phyloP scores from a whole-genome alignment of 2,888 invertebrate species.

The Arge pagana region DNA sequence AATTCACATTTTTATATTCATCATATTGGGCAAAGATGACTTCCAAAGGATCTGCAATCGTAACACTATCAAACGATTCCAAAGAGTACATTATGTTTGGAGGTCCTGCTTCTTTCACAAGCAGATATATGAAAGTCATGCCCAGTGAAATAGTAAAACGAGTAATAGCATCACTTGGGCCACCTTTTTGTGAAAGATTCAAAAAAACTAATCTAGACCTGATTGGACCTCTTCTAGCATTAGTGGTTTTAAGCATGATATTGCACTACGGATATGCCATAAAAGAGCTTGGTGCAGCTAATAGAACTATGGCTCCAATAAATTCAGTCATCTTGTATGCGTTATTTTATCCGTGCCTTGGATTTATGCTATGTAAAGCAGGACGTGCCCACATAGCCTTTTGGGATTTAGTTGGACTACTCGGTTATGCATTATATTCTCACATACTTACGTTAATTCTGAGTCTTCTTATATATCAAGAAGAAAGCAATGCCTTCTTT shows the following conservation, averaged over 20 bases:
- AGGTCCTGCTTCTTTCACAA: conserved; percentile 11
- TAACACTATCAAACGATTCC: conserved; percentile 10
- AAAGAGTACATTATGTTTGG: conserved; percentile 12
- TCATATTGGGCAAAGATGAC: conserved; percentile 8
- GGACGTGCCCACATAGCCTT: conserved; percentile 51
- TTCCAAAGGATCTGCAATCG: conserved; percentile 5
- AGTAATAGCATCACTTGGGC: conserved; percentile 56
- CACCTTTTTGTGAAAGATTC: conserved; percentile 51
- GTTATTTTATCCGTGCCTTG: conserved; percentile 50
- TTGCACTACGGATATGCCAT: conserved; percentile 55
- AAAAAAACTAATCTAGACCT: conserved; percentile 56
- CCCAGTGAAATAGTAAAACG: conserved; percentile 50
- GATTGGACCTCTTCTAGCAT: conserved; percentile 56
- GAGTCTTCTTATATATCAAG: conserved; percentile 56
- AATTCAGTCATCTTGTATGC: conserved; percentile 49
- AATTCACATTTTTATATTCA: too few relatives aligned
- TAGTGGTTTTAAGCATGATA: conserved; percentile 50
- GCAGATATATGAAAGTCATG: conserved; percentile 46
- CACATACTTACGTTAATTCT: conserved; percentile 57
- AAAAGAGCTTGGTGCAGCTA: conserved; percentile 42
- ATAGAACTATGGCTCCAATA: conserved; percentile 45
- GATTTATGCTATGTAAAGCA: conserved; percentile 49
- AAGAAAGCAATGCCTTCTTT: conserved; percentile 58
- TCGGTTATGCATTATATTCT: conserved; percentile 61
- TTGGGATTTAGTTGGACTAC: conserved; percentile 54